These are phyloP conservation scores for Pomatostomus ruficeps DNA, from an alignment of 2,113 vertebrate genomes.

Conservation along the genomic window DNA sequence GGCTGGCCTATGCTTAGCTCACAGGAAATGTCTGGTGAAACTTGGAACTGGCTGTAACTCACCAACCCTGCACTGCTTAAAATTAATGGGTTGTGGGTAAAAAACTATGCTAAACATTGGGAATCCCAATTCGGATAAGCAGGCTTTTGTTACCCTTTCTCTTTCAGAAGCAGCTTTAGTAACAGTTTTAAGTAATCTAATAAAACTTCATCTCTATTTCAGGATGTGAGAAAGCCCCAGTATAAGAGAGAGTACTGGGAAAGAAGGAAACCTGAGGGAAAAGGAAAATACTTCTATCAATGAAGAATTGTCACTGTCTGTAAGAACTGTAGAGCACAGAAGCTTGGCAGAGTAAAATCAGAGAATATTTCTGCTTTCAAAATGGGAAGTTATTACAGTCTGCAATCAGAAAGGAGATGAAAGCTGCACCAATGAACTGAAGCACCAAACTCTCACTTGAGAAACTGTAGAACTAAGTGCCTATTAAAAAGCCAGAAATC, in stretches of 20 bases:
- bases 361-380: conserved; percentile 24
- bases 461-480: conserved; percentile 57
- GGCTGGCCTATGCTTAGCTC: neutral
- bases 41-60: neutral
- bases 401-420: conserved; percentile 35
- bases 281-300: neutral
- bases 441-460: conserved; percentile 33
- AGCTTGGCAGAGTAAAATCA: neutral
- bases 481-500: conserved; percentile 73
- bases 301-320: neutral
- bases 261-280: neutral
- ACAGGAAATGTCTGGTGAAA: neutral
- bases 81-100: neutral
- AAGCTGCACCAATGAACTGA: conserved; percentile 43
- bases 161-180: neutral
- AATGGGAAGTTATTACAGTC: conserved; percentile 17
- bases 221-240: neutral
- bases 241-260: neutral
- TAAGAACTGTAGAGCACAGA: neutral
- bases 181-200: neutral
- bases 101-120: neutral
- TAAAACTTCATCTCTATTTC: neutral
- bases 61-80: neutral
- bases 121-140: neutral
- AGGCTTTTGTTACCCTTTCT: neutral